Percentiles rank a stretch among this genome's conserved stretches.
phyloP scores from a whole-genome alignment of 2,797 vertebrate genomes.

The Carapus acus region DNA sequence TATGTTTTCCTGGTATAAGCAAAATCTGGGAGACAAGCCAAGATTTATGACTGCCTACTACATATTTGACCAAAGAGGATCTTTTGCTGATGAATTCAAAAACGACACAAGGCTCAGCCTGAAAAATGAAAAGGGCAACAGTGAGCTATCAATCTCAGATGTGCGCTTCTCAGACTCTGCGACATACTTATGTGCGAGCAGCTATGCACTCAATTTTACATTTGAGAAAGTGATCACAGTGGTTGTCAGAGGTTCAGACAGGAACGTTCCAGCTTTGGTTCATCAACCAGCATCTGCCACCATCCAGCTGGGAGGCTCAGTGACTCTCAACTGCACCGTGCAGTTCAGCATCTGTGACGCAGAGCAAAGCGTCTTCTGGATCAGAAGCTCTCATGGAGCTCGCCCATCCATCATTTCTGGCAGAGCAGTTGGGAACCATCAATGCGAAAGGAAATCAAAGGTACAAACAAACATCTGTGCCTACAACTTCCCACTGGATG shows the following conservation, averaged over 20 bases:
- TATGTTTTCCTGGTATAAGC: constrained; percentile 40
- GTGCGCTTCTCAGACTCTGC: constrained; percentile 33
- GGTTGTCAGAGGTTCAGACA: constrained; percentile 5
- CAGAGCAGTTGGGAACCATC: constrained; percentile 14
- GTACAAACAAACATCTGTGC: constrained; percentile 32
- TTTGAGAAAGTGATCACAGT: neutral
- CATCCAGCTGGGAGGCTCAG: too few relatives aligned
- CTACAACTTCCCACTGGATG: constrained; percentile 33
- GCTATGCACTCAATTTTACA: neutral
- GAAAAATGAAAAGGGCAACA: neutral
- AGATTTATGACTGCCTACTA: constrained; percentile 11
- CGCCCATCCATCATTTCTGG: constrained; percentile 38
- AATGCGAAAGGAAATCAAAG: constrained; percentile 22
- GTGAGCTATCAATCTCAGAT: constrained; percentile 9
- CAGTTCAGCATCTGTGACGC: constrained; percentile 33
- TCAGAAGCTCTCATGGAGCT: constrained; percentile 31
- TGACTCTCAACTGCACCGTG: too few relatives aligned
- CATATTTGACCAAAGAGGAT: neutral
- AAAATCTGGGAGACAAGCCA: constrained; percentile 18
- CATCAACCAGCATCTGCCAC: too few relatives aligned
- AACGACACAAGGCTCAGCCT: constrained; percentile 10
- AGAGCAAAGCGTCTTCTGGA: constrained; percentile 53
- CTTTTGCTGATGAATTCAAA: constrained; percentile 19
- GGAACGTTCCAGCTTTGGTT: constrained; percentile 8
- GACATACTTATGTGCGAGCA: constrained; percentile 30